These are phyloP conservation scores for Sciurus carolinensis DNA, from an alignment of 2,797 vertebrate species.

Conservation along the genomic window DNA sequence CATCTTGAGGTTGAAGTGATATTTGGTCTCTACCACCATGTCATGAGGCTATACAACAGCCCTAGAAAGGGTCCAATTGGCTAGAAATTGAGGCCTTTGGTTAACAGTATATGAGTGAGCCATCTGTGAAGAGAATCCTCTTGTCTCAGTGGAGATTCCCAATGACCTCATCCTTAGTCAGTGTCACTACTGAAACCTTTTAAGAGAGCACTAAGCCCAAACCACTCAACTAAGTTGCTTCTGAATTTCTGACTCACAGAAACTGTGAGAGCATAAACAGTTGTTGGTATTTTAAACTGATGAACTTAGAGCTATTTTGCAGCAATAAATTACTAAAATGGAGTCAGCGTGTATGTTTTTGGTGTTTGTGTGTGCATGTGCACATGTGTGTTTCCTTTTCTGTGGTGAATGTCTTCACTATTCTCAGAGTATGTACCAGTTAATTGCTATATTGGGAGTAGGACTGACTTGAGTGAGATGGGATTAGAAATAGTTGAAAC, in stretches of 20 bases:
- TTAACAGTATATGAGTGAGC: background rate
- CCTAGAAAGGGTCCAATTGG: background rate
- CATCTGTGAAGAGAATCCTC: background rate
- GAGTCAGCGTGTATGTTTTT: background rate
- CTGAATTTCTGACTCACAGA: slow-evolving; percentile 13
- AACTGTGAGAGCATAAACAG: background rate
- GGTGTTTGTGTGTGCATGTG: background rate
- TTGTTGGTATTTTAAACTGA: background rate
- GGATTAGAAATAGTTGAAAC: background rate
- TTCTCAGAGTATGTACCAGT: background rate
- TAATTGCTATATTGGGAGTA: background rate
- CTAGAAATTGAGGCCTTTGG: background rate
- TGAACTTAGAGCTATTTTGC: background rate
- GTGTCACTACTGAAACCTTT: background rate
- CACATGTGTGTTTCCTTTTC: background rate
- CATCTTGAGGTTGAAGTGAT: background rate
- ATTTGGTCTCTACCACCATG: background rate
- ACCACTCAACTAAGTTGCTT: background rate
- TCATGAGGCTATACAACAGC: background rate
- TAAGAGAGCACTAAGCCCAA: background rate
- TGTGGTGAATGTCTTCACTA: background rate
- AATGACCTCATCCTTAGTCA: background rate
- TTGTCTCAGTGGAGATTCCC: background rate
- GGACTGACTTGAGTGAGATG: background rate
- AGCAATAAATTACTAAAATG: background rate